Base-by-base conservation (phyloP, 2,888 invertebrate species). In the Argyresthia albistria region DNA sequence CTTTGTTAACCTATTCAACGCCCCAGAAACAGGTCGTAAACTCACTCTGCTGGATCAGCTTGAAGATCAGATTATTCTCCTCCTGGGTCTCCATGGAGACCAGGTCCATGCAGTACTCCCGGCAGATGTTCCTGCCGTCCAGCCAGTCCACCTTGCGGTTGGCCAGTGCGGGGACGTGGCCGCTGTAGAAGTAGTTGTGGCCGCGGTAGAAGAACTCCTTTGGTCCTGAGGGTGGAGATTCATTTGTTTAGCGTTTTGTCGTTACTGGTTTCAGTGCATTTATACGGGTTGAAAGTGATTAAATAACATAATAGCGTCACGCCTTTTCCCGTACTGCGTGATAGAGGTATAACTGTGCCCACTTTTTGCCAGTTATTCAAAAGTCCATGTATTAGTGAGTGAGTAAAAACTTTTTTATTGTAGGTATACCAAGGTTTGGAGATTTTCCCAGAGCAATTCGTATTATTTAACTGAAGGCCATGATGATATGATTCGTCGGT, bases 61-160 rank as follows among this genome's bases (percentile, higher is more conserved):
- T 93, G 91, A 94, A 95, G 78, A 96, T 92, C 67, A 96, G 91
- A 80, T 96, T 95, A 73, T 96, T 96, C 77, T 97, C 95, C 74
- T 95, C 95, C 80, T 96, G 95, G 10, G 94, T 93, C 78, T 97
- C 96, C 77, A 96, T 89, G 15, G 95, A 95, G 49, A 96, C 93
- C 63, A 96, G 90, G 80, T 97, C 97, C 97, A 97, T 97, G 81
- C 97, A 97, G 81, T 96, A 96, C 76, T 96, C 95, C 60, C 97
- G 91, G 88, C 97, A 97, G 67, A 95, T 90, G 80, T 97, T 97
- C 66, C 96, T 92, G 35, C 95, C 96, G 66, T 96, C 96, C 62
- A 96, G 79, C 96, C 97, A 97, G 80, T 97, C 96, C 50, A 95
- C 91, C 82, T 94, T 95, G 75, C 91, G 91, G 72, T 92, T 93